Evolutionary conservation across 2,113 vertebrate genomes (phyloP).

Genomic region (Xerus inauris): DNA sequence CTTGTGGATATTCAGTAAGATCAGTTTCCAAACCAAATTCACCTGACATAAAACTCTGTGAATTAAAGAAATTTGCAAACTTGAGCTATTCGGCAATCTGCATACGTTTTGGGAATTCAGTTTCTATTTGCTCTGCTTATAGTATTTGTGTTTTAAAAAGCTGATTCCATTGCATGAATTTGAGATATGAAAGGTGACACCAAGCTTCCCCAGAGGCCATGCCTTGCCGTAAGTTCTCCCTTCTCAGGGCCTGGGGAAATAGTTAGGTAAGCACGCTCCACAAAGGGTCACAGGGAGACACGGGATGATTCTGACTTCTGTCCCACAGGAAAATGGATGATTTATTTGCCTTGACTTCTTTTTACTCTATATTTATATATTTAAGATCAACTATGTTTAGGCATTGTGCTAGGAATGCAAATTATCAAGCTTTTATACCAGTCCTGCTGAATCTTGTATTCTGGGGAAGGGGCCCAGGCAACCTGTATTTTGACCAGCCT

Average conservation of each 20-base stretch:
- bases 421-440: background rate
- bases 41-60: no score
- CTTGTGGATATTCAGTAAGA: background rate
- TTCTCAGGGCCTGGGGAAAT: background rate
- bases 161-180: background rate
- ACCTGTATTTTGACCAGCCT: background rate
- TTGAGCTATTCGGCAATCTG: accelerated
- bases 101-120: background rate
- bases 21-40: background rate
- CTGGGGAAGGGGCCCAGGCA: accelerated
- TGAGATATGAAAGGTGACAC: background rate
- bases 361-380: background rate
- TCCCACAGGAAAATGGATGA: background rate
- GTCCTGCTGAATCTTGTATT: background rate
- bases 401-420: background rate
- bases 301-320: background rate
- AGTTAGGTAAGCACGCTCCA: accelerated
- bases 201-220: background rate
- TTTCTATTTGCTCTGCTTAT: background rate
- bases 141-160: background rate
- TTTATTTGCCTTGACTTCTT: background rate
- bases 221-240: accelerated
- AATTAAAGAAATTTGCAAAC: background rate
- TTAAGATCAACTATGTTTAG: background rate
- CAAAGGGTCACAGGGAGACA: accelerated